Evolutionary conservation across 2,888 invertebrate species (phyloP).

Genomic region (Pollenia angustigena): DNA sequence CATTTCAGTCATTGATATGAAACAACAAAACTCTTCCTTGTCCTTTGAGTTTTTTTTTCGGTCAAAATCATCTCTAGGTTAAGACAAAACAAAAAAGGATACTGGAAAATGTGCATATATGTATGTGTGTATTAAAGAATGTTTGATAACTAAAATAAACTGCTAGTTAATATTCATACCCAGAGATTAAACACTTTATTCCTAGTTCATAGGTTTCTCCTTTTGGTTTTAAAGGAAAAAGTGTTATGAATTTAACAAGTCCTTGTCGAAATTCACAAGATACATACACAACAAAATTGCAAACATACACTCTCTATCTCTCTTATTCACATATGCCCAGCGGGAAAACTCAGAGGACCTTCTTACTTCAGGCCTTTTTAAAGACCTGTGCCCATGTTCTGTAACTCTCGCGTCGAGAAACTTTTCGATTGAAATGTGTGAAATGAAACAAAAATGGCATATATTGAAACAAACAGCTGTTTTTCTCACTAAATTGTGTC

Average conservation of each 20-base stretch:
- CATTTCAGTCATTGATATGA: background rate
- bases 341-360: no score
- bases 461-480: no score
- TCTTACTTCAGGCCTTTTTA: no score
- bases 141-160: conserved; percentile 26
- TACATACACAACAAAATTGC: background rate
- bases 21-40: background rate
- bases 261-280: conserved; percentile 20
- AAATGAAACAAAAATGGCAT: no score
- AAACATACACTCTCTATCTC: background rate
- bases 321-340: background rate
- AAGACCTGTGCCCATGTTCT: no score
- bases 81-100: conserved; percentile 6
- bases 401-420: no score
- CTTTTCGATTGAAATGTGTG: no score
- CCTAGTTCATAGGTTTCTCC: conserved; percentile 2
- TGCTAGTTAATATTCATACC: conserved; percentile 65
- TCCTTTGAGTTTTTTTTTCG: conserved; percentile 6
- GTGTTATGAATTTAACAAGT: conserved; percentile 53
- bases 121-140: background rate
- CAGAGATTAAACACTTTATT: conserved; percentile 56
- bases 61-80: conserved; percentile 41
- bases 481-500: no score
- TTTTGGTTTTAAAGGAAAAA: conserved; percentile 50
- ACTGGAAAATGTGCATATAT: background rate